Evolutionary conservation across 2,888 invertebrate genomes (phyloP), one percentile per base, ranked within the genome.

Genomic region (Drosophila helvetica): DNA sequence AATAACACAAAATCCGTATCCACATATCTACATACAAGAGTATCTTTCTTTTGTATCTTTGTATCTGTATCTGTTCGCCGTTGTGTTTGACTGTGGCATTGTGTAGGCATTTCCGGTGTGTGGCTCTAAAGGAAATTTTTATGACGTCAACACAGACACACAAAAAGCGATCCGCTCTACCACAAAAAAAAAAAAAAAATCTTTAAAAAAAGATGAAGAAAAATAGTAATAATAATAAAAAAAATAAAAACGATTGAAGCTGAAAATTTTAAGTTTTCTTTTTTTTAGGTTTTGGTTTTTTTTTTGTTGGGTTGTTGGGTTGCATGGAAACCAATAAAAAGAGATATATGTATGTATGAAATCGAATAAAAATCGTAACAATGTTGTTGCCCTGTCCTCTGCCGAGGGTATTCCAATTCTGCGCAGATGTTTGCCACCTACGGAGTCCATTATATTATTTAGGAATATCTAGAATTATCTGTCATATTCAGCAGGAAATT

Each of bases 31-130:
- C 33, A 19, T 64, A 64, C 62, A 33, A 46, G 50, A 18, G 17
- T 46, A 19, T 17, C 19, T 46, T 17, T 17, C 15, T 33, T n/a
- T n/a, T 19, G 38, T 61, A 61, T 61, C 61, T 62, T 62, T 67
- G 56, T 58, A 38, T 67, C 68, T 67, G 56, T 58, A 38, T 67
- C 68, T 72, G 38, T 63, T 63, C 50, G 60, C 53, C 30, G 62
- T 30, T 55, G 18, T 65, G 42, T 53, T 54, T 62, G 60, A 46
- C 19, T 61, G 54, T 51, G 38, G 70, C 73, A 85, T 87, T 83
- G 82, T 85, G 55, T 53, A 56, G 76, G 79, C 69, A 87, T 87
- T 85, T 83, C 82, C 82, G 82, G 82, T 82, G 75, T 66, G 75
- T 42, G 53, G 66, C 64, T 48, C 38, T 62, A 66, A 75, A 85